A percentile compares a stretch with the other conserved stretches of the same genome.
Conservation (phyloP, 2,113 vertebrate species). For the Brachyhypopomus gauderio region DNA sequence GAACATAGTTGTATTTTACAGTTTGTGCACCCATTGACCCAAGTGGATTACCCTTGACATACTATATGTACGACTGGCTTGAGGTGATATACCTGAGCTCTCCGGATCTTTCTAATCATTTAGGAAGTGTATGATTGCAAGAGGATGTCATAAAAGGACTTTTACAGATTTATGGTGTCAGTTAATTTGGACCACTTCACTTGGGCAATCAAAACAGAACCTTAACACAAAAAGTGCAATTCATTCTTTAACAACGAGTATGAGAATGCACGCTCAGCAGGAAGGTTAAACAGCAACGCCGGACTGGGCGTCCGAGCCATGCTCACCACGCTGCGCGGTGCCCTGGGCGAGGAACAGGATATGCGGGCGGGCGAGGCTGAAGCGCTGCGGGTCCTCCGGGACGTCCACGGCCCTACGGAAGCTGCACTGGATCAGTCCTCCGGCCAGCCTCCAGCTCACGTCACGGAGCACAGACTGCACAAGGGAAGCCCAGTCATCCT, state of each 20-base stretch:
- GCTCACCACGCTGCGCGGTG: slow-evolving; percentile 70
- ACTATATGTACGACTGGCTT: neutral
- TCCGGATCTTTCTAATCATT: slow-evolving; percentile 31
- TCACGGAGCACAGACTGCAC: slow-evolving; percentile 72
- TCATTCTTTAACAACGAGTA: neutral
- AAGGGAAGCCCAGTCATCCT: neutral
- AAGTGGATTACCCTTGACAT: neutral
- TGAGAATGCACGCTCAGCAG: neutral
- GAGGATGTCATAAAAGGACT: neutral
- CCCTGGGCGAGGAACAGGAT: slow-evolving; percentile 84
- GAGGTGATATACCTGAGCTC: slow-evolving; percentile 8
- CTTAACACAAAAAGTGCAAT: neutral
- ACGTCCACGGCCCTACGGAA: slow-evolving; percentile 75
- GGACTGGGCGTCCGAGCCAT: neutral
- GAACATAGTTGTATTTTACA: neutral
- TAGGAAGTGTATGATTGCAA: slow-evolving; percentile 3
- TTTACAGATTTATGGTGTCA: neutral
- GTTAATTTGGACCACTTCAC: neutral
- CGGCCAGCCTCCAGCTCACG: slow-evolving; percentile 76
- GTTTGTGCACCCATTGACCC: slow-evolving; percentile 16
- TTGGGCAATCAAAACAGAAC: neutral
- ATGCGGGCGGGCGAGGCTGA: slow-evolving; percentile 76
- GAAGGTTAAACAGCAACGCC: neutral
- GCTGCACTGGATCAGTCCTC: slow-evolving; percentile 81
- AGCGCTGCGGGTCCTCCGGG: slow-evolving; percentile 67